Conservation (phyloP, 2,113 vertebrate genomes). For the Indri indri region DNA sequence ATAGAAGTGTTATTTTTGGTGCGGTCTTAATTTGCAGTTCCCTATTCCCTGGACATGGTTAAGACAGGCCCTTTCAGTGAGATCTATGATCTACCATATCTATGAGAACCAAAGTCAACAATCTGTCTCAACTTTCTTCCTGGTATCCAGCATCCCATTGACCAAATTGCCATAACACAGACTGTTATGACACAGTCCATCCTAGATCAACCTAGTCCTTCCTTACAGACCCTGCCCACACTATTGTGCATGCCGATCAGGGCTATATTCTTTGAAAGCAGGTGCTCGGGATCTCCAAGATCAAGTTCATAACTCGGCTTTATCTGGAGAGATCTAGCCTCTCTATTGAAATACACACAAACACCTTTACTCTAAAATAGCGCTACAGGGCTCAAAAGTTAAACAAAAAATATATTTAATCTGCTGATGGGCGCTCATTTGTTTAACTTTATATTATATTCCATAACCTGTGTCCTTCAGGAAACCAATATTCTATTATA, state of each 20-base stretch:
- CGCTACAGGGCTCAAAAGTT: not conserved
- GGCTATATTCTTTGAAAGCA: not conserved
- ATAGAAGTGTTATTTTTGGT: not conserved
- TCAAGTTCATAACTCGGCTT: not conserved
- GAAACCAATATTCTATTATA: not conserved
- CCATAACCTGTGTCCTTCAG: not conserved
- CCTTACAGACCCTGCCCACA: not conserved
- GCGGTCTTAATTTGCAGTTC: not conserved
- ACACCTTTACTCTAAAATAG: not conserved
- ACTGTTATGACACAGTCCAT: not conserved
- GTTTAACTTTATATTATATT: not conserved
- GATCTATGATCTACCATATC: not conserved
- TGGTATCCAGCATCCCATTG: not conserved
- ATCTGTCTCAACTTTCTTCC: not conserved
- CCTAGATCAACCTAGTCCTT: not conserved
- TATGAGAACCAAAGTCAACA: conserved; percentile 1
- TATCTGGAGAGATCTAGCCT: not conserved
- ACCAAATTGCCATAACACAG: not conserved
- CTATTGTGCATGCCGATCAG: not conserved
- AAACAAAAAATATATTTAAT: not conserved
- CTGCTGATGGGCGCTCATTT: not conserved
- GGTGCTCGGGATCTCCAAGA: not conserved
- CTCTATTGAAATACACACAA: not conserved
- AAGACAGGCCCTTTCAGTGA: not conserved
- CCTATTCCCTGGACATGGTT: not conserved